Conservation (phyloP, 2,113 vertebrate species). For the Cacatua alba region DNA sequence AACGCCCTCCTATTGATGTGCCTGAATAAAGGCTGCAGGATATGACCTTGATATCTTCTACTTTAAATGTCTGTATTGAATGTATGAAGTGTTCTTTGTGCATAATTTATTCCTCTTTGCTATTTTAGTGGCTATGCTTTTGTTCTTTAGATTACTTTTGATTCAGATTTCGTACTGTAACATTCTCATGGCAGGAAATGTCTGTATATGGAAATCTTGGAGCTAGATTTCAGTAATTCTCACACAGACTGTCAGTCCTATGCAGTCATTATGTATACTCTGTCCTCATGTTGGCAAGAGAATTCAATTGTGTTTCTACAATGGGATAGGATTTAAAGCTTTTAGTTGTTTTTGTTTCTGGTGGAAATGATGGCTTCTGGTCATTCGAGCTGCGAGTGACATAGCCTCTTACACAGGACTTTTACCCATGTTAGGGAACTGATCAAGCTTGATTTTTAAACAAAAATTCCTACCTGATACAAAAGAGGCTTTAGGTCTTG, state of each 20-base stretch:
- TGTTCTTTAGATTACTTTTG: slow-evolving; percentile 54
- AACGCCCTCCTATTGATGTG: slow-evolving; percentile 8
- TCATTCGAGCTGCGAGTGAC: slow-evolving; percentile 21
- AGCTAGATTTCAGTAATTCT: slow-evolving; percentile 71
- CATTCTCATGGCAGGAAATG: slow-evolving; percentile 35
- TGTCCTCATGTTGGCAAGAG: slow-evolving; percentile 48
- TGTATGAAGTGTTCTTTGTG: slow-evolving; percentile 51
- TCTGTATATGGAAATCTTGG: slow-evolving; percentile 62
- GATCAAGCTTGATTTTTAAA: slow-evolving; percentile 17
- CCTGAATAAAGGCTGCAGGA: slow-evolving; percentile 22
- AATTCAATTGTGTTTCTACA: slow-evolving; percentile 53
- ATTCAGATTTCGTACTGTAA: slow-evolving; percentile 28
- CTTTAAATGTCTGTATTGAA: slow-evolving; percentile 58
- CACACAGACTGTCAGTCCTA: slow-evolving; percentile 59
- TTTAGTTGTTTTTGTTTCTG: slow-evolving; percentile 58
- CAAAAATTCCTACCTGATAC: neutral
- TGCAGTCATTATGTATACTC: slow-evolving; percentile 55
- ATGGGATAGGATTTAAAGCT: slow-evolving; percentile 69
- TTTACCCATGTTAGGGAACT: neutral
- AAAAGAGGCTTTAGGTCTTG: neutral
- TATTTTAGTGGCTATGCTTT: slow-evolving; percentile 56
- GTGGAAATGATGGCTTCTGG: slow-evolving; percentile 65
- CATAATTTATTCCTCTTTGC: neutral
- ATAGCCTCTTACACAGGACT: slow-evolving; percentile 28
- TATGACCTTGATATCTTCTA: slow-evolving; percentile 13